Evolutionary conservation across 1,140 invertebrate genomes (phyloP), one percentile per base, ranked within the genome.

Genomic region (Rhynchophorus ferrugineus): DNA sequence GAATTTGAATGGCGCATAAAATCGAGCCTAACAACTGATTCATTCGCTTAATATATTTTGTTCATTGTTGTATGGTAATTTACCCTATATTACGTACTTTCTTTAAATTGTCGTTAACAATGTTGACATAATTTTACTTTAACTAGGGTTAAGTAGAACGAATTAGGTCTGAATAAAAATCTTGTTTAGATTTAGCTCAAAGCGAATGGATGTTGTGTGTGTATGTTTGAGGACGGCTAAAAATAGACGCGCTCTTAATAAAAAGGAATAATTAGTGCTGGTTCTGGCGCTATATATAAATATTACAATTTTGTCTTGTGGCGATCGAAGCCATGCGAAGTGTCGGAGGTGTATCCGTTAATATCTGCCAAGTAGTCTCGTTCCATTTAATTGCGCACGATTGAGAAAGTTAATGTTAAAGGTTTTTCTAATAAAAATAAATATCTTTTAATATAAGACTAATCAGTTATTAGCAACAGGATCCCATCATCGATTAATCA

Each of bases 101-200:
- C 50, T 45, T 52, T 52, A 39, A 52, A 47, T 52, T 45, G 50
- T 46, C 35, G 50, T 52, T 52, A 46, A 52, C 50, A 52, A 52
- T 52, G 50, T 52, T 52, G 50, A 52, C 50, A 52, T 52, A 52
- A 52, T 52, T 52, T 52, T 33, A 45, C 33, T 42, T 52, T 52
- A 52, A 52, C 50, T 52, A 52, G 43, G 50, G 50, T 52, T 52
- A 52, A 52, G 50, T 45, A 52, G 42, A 20, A 39, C 44, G 43
- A 52, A 52, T 52, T 52, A 46, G 43, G 17, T 45, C 39, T 45
- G 50, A 52, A 52, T 52, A 52, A 52, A 52, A 52, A 29, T 49
- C 34, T 44, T 41, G 9, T 17, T 17, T 17, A 18, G 38, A 41
- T 41, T 41, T 41, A 18, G 38, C 38, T 9, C 8, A n/a, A 29